Percentiles rank a stretch among this genome's conserved stretches.
Conservation (phyloP, 2,797 vertebrate genomes). For the Lutjanus campechanus region DNA sequence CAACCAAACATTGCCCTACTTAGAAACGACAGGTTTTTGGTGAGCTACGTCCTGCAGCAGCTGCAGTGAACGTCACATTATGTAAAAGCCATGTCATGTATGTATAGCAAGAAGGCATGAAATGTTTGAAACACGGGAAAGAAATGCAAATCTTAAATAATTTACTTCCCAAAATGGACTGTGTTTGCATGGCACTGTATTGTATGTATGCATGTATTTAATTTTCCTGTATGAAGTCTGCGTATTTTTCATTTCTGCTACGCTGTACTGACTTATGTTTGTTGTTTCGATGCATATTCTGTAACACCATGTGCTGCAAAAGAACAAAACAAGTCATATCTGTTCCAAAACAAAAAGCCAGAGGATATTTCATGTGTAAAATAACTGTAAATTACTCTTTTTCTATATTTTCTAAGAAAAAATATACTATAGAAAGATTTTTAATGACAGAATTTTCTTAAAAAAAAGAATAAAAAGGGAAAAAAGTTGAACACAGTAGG, state of each 20-base stretch:
- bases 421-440: conserved; percentile 78
- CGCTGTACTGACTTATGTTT: conserved; percentile 75
- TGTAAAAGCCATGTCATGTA: conserved; percentile 79
- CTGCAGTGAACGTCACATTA: conserved; percentile 55
- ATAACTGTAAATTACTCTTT: conserved; percentile 85
- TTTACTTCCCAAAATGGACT: conserved; percentile 82
- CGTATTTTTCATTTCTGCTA: conserved; percentile 67
- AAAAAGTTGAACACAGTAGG: conserved; percentile 82
- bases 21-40: conserved; percentile 42
- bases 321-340: conserved; percentile 71
- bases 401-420: conserved; percentile 86
- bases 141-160: conserved; percentile 81
- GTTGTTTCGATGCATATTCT: conserved; percentile 82
- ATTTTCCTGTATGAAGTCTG: conserved; percentile 76
- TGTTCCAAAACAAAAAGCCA: conserved; percentile 81
- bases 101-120: conserved; percentile 86
- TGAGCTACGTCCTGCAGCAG: conserved; percentile 47
- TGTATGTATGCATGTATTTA: conserved; percentile 87
- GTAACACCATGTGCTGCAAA: conserved; percentile 82
- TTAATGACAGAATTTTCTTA: conserved; percentile 83
- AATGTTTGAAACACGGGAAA: conserved; percentile 74
- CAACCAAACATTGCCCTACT: conserved; percentile 41
- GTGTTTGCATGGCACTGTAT: conserved; percentile 87
- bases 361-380: conserved; percentile 83
- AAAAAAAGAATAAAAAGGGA: conserved; percentile 76